These are phyloP conservation scores for Solenodon paradoxus DNA, from an alignment of 2,113 vertebrate genomes.

Conservation along the genomic window DNA sequence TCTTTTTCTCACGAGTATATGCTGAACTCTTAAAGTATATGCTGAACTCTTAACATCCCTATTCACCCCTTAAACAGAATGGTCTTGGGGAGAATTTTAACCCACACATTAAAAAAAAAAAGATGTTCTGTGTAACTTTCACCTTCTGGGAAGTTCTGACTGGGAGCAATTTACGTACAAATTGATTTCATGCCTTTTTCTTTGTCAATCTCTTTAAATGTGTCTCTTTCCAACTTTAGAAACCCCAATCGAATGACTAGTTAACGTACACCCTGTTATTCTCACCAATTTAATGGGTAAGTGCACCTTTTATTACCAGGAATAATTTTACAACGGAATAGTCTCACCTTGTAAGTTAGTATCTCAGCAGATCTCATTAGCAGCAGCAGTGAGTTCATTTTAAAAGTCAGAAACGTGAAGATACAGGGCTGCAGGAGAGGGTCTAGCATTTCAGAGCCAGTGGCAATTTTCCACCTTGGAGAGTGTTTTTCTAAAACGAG, in stretches of 20 bases:
- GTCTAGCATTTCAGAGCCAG: neutral
- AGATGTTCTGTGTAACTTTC: neutral
- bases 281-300: neutral
- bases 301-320: neutral
- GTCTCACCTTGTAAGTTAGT: neutral
- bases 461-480: neutral
- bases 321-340: neutral
- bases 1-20: neutral
- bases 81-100: neutral
- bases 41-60: neutral
- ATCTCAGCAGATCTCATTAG: neutral
- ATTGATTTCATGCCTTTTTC: slow-evolving; percentile 4
- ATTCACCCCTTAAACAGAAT: neutral
- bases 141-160: neutral
- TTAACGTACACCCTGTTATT: neutral
- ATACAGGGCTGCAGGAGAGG: rapidly evolving
- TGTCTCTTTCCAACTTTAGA: neutral
- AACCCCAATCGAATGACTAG: neutral
- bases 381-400: neutral
- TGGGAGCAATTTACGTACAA: neutral
- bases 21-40: slow-evolving; percentile 31
- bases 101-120: neutral
- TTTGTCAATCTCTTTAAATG: neutral
- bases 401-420: neutral
- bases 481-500: neutral